A percentile compares a stretch with the other conserved stretches of the same genome.
Conservation (phyloP, 2,113 vertebrate species). For the Gobius niger region DNA sequence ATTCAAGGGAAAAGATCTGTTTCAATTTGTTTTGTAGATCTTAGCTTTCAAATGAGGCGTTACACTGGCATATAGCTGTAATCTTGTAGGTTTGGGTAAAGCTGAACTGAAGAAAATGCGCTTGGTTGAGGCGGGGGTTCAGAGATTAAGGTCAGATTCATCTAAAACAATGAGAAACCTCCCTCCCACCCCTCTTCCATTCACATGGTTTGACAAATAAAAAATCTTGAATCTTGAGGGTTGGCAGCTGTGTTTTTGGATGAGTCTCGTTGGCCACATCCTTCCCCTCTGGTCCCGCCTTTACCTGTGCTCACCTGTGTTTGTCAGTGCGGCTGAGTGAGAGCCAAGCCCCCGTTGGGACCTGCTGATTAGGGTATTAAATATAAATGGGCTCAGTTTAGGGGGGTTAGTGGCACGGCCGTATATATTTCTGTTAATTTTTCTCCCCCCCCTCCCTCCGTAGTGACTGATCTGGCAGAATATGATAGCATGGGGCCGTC, state of each 20-base stretch:
- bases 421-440: conserved; percentile 82
- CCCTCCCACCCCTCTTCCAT: too few relatives aligned
- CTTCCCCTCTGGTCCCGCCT: conserved; percentile 23
- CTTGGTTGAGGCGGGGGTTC: too few relatives aligned
- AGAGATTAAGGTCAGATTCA: too few relatives aligned
- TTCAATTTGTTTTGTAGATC: too few relatives aligned
- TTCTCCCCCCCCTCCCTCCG: conserved; percentile 56
- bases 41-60: too few relatives aligned
- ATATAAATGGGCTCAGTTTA: conserved; percentile 76
- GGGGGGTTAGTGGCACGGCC: conserved; percentile 50
- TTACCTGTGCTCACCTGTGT: conserved; percentile 67
- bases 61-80: too few relatives aligned
- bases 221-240: too few relatives aligned
- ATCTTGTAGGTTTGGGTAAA: too few relatives aligned
- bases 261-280: background rate
- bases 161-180: too few relatives aligned
- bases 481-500: conserved; percentile 81
- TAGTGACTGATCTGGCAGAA: conserved; percentile 78
- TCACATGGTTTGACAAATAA: too few relatives aligned
- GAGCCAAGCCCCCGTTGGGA: conserved; percentile 68
- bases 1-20: too few relatives aligned
- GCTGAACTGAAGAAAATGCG: too few relatives aligned
- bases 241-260: background rate
- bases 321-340: conserved; percentile 57
- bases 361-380: conserved; percentile 77